Percentiles rank a stretch among this genome's conserved stretches.
These are phyloP conservation scores for Paraescarpia echinospica DNA, from an alignment of 1,140 invertebrate genomes.

Conservation along the genomic window DNA sequence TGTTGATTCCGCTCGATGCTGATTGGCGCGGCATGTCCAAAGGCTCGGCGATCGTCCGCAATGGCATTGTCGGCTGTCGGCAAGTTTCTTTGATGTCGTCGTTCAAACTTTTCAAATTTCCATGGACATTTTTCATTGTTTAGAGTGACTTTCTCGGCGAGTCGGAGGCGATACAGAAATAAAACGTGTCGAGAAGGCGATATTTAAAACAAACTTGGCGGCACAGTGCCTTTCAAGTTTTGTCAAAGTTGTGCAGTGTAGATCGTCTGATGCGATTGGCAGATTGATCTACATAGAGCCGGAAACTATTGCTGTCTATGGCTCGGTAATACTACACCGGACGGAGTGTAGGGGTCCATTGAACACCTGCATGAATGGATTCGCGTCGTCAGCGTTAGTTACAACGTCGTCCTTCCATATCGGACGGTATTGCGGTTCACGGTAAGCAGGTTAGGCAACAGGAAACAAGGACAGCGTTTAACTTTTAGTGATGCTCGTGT, in stretches of 20 bases:
- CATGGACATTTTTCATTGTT: not conserved
- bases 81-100: slow-evolving; percentile 47
- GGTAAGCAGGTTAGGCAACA: not conserved
- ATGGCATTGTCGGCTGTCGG: slow-evolving; percentile 45
- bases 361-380: not conserved
- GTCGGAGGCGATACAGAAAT: not conserved
- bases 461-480: not conserved
- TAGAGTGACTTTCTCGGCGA: not conserved
- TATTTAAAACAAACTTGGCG: not conserved
- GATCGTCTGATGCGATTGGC: not conserved
- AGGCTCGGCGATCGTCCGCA: slow-evolving; percentile 44
- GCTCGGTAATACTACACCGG: not conserved
- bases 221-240: not conserved
- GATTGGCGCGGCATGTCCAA: slow-evolving; percentile 49
- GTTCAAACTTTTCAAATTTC: slow-evolving; percentile 8
- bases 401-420: not conserved
- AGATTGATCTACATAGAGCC: not conserved
- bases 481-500: not conserved
- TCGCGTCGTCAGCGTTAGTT: not conserved
- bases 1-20: slow-evolving; percentile 45
- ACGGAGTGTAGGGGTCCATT: not conserved
- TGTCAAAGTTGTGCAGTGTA: not conserved
- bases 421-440: not conserved
- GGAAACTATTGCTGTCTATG: not conserved
- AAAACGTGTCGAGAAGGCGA: not conserved